Conservation (phyloP, 2,888 invertebrate genomes). For the Nasonia oneida region DNA sequence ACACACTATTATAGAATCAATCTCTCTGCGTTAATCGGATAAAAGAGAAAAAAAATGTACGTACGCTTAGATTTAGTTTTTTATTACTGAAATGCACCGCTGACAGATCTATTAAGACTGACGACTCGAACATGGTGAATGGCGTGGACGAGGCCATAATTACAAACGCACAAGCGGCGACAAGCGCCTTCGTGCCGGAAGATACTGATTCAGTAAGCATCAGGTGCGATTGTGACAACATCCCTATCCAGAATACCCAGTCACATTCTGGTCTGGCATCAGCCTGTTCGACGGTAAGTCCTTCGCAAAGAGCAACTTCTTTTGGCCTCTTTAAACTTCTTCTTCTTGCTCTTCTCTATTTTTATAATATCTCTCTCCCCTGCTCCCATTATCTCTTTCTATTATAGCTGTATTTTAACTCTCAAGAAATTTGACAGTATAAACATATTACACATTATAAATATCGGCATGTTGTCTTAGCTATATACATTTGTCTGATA, state of each 20-base stretch:
- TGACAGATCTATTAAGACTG: constrained; percentile 88
- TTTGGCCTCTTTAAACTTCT: neutral
- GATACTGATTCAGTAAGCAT: constrained; percentile 73
- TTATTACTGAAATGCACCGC: constrained; percentile 80
- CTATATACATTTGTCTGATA: constrained; percentile 9
- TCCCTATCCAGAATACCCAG: constrained; percentile 69
- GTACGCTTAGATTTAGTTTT: constrained; percentile 67
- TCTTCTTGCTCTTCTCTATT: neutral
- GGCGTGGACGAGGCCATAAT: constrained; percentile 76
- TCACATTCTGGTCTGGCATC: constrained; percentile 75
- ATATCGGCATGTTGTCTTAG: constrained; percentile 45
- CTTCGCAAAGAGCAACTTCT: constrained; percentile 20
- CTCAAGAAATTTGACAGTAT: constrained; percentile 57
- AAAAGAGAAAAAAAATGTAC: constrained; percentile 44
- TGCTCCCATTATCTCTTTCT: constrained; percentile 23
- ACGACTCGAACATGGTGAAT: constrained; percentile 77
- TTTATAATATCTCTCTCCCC: neutral
- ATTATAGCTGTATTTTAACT: constrained; percentile 8
- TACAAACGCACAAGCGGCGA: constrained; percentile 75
- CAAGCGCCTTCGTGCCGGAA: constrained; percentile 68
- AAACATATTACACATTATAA: constrained; percentile 17
- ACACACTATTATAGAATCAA: constrained; percentile 30
- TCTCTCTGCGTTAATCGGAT: constrained; percentile 32
- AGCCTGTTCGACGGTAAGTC: constrained; percentile 76
- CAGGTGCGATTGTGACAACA: constrained; percentile 75